Conservation (phyloP, 2,797 vertebrate genomes). For the Halcyon badia region DNA sequence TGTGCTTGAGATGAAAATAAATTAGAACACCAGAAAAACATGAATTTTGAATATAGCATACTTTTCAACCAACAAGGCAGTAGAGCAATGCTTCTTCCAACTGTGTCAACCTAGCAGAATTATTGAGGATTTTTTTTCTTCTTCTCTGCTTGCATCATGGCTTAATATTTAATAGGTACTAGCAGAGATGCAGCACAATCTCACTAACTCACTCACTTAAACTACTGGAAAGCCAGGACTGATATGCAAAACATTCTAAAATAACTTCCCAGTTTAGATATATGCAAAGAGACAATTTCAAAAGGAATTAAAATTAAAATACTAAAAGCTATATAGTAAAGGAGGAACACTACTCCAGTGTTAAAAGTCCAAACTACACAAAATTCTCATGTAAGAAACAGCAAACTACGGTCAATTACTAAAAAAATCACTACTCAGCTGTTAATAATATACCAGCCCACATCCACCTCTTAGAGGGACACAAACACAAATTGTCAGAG, state of each 20-base stretch:
- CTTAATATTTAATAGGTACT: neutral
- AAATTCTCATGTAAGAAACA: neutral
- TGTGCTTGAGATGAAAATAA: neutral
- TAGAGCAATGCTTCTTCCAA: neutral
- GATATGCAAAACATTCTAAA: neutral
- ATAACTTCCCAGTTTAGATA: neutral
- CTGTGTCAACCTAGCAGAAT: neutral
- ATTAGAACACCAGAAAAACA: neutral
- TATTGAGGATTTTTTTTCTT: neutral
- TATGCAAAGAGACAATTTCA: neutral
- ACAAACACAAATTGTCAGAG: neutral
- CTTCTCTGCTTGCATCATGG: neutral
- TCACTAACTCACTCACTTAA: neutral
- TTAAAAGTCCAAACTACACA: neutral
- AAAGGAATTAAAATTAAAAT: neutral
- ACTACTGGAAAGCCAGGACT: neutral
- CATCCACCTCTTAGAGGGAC: neutral
- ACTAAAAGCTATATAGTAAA: neutral
- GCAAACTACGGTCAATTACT: neutral
- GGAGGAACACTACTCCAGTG: neutral
- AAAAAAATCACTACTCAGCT: neutral
- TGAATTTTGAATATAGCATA: neutral
- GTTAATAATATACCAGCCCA: neutral
- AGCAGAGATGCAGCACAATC: neutral
- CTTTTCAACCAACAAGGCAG: neutral